Conservation (phyloP, 2,797 vertebrate genomes). For the Catharus ustulatus region DNA sequence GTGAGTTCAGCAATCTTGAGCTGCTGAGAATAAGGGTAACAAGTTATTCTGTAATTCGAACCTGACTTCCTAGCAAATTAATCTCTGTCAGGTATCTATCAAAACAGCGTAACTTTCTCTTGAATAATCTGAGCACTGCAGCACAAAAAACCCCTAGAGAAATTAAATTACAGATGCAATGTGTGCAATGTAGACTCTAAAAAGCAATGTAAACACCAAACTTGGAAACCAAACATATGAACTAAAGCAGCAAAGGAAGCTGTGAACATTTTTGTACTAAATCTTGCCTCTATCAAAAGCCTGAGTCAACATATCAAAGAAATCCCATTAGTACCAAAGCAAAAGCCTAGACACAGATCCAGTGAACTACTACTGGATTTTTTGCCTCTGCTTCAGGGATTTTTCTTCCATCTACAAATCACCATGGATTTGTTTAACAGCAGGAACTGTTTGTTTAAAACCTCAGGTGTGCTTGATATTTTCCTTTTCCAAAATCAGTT, state of each 20-base stretch:
- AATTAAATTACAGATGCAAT: not conserved
- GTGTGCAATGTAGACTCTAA: not conserved
- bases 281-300: constrained; percentile 28
- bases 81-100: not conserved
- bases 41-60: not conserved
- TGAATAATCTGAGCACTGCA: not conserved
- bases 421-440: constrained; percentile 24
- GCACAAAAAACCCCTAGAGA: not conserved
- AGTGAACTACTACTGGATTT: not conserved
- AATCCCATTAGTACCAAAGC: constrained; percentile 32
- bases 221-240: not conserved
- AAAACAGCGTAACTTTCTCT: not conserved
- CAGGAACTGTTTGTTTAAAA: constrained; percentile 49
- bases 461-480: constrained; percentile 26
- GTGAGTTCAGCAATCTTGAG: not conserved
- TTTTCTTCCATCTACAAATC: constrained; percentile 37
- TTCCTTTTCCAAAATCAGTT: constrained; percentile 30
- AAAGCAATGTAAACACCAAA: not conserved
- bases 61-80: not conserved
- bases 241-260: constrained; percentile 14
- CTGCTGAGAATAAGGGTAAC: not conserved
- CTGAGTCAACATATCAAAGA: constrained; percentile 33
- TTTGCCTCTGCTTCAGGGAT: constrained; percentile 12
- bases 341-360: not conserved
- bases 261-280: constrained; percentile 13